Base-by-base conservation (phyloP, 2,797 vertebrate species). In the Numenius phaeopus region DNA sequence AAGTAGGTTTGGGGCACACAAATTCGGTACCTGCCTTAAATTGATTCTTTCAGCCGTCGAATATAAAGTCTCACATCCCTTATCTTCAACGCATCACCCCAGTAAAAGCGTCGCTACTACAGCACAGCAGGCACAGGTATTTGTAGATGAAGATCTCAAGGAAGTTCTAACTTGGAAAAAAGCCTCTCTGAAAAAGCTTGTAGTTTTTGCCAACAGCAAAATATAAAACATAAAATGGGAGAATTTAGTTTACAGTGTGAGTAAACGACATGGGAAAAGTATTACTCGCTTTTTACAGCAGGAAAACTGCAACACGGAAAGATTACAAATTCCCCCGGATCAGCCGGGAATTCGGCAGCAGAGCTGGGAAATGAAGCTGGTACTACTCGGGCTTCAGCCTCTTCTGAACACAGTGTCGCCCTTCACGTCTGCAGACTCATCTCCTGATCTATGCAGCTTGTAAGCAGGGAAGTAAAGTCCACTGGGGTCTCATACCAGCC, bases 11-110 rank as follows among this genome's bases (percentile, higher is more conserved):
- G 27, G 26, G 34, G 44, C 19, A 23, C 7, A n/a, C 12, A 7
- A 11, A 70, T 37, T 76, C 16, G 4, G 8, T n/a, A 58, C 39
- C 11, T 42, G 34, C 37, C 64, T 76, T 57, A 20, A 57, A 62
- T 4, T 2, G 13, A 23, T 46, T 32, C 23, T 75, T 75, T 30
- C 69, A 52, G 21, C 18, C 8, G 5, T 26, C 24, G 16, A 67
- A 44, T 39, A 19, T 30, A 34, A 34, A 47, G 21, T 40, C 26
- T 58, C 10, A 3, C 0, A 0, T 19, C 22, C 44, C 26, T 29
- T 64, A 11, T 2, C 2, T 59, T 47, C 66, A 27, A 50, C 23
- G 18, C 32, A 27, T 24, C 7, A 11, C 24, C 12, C 32, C 32
- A 72, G 32, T 22, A 39, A 55, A 72, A 44, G 11, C 11, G 5